A percentile compares a stretch with the other conserved stretches of the same genome.
phyloP scores from a whole-genome alignment of 2,113 vertebrate species.

The Mesoclemmys tuberculata region DNA sequence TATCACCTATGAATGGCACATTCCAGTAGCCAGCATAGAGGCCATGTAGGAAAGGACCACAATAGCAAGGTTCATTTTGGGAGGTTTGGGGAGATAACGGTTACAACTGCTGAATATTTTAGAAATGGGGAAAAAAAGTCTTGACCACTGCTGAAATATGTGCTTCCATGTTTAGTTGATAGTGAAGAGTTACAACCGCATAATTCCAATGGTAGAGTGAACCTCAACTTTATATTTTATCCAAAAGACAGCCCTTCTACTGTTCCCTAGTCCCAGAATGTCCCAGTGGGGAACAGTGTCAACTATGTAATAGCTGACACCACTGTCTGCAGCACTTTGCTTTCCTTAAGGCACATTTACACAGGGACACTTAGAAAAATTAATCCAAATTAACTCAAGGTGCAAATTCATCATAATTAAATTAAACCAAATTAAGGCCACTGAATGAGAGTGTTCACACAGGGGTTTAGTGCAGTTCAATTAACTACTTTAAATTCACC shows the following conservation, averaged over 20 bases:
- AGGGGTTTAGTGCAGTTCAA: slow-evolving; percentile 39
- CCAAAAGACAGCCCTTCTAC: background rate
- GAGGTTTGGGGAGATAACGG: background rate
- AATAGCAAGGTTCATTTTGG: slow-evolving; percentile 22
- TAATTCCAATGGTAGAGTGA: background rate
- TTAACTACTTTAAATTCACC: slow-evolving; percentile 40
- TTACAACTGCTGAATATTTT: background rate
- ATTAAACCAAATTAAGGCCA: slow-evolving; percentile 39
- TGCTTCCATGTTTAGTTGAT: background rate
- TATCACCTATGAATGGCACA: background rate
- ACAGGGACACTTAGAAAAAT: background rate
- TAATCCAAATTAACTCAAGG: background rate
- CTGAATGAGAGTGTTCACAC: background rate
- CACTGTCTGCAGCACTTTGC: background rate
- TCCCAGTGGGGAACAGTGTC: background rate
- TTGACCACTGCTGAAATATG: background rate
- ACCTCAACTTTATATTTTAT: background rate
- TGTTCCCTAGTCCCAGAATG: background rate
- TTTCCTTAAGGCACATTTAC: background rate
- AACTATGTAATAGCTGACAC: background rate
- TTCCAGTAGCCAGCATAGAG: background rate
- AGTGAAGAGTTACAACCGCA: slow-evolving; percentile 13
- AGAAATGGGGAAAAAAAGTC: background rate
- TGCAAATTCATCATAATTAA: slow-evolving; percentile 49
- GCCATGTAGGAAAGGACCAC: background rate